A percentile compares a stretch with the other conserved stretches of the same genome.
These are phyloP conservation scores for Drepana arcuata DNA, from an alignment of 1,140 invertebrate genomes.

Conservation along the genomic window DNA sequence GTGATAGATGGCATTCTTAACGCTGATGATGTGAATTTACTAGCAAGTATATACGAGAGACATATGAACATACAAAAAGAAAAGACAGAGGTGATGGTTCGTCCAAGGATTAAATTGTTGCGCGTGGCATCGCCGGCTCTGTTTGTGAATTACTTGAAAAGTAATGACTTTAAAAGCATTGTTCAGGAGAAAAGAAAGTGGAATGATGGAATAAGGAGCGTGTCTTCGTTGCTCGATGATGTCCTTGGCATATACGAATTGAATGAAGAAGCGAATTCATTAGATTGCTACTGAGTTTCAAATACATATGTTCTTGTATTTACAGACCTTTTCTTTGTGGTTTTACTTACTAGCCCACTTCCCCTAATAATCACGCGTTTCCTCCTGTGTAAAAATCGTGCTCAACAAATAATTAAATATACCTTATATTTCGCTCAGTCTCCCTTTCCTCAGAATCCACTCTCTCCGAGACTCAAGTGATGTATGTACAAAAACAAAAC, in stretches of 20 bases:
- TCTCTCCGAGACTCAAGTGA: no score
- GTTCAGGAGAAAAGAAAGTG: slow-evolving; percentile 53
- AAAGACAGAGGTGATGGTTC: slow-evolving; percentile 7
- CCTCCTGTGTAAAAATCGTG: no score
- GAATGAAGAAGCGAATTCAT: slow-evolving; percentile 42
- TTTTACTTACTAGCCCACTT: no score
- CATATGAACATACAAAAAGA: slow-evolving; percentile 36
- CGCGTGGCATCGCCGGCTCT: slow-evolving; percentile 44
- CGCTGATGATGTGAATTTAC: slow-evolving; percentile 45
- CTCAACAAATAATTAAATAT: no score
- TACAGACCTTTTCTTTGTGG: no score
- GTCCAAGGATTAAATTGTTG: slow-evolving; percentile 28
- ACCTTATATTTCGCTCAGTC: no score
- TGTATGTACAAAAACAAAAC: no score
- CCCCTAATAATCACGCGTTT: no score
- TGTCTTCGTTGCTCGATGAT: slow-evolving; percentile 53
- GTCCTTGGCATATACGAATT: slow-evolving; percentile 52
- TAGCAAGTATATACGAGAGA: slow-evolving; percentile 50
- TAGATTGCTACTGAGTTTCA: slow-evolving; percentile 61
- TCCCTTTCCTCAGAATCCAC: no score
- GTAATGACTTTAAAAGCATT: slow-evolving; percentile 41
- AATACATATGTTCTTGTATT: no score
- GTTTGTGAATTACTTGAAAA: slow-evolving; percentile 37
- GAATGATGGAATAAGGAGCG: slow-evolving; percentile 53
- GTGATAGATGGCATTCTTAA: slow-evolving; percentile 60